Evolutionary conservation across 2,888 invertebrate species (phyloP).

Genomic region (Lampropteryx suffumata): DNA sequence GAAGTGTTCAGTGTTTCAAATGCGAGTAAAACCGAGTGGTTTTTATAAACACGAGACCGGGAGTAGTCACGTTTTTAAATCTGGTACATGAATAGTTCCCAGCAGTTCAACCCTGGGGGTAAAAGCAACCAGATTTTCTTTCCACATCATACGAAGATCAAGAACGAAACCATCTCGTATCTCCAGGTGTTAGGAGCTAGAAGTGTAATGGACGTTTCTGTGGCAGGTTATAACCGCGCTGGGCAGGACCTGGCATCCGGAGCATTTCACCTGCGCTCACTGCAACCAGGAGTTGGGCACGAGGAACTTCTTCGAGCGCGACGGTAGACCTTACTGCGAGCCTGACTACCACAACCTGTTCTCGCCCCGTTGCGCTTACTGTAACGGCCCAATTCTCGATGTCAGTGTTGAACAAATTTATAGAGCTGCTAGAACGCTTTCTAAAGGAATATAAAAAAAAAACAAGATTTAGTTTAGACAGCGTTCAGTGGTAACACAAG

Average conservation of each 20-base stretch:
- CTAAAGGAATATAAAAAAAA: neutral
- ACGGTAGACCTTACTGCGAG: constrained; percentile 98
- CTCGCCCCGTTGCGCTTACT: constrained; percentile 99
- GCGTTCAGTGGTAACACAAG: neutral
- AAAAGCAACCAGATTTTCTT: too few relatives aligned
- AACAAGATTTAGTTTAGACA: constrained; percentile 2
- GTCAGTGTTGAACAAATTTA: constrained; percentile 82
- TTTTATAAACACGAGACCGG: too few relatives aligned
- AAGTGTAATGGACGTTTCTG: constrained; percentile 37
- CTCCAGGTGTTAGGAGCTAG: too few relatives aligned
- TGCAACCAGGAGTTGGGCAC: constrained; percentile 98
- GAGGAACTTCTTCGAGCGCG: constrained; percentile 98
- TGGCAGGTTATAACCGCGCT: constrained; percentile 94
- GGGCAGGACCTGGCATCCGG: constrained; percentile 99
- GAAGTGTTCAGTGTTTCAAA: constrained; percentile 16
- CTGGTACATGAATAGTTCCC: too few relatives aligned
- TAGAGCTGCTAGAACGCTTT: neutral
- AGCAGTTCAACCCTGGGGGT: too few relatives aligned
- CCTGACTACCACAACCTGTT: constrained; percentile 99
- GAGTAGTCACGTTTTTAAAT: too few relatives aligned
- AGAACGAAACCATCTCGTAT: too few relatives aligned
- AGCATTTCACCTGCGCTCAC: constrained; percentile 99
- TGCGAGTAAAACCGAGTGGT: neutral
- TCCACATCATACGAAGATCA: too few relatives aligned
- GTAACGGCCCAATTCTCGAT: constrained; percentile 99